Evolutionary conservation across 2,888 invertebrate genomes (phyloP).

Genomic region (Acrobasis suavella): DNA sequence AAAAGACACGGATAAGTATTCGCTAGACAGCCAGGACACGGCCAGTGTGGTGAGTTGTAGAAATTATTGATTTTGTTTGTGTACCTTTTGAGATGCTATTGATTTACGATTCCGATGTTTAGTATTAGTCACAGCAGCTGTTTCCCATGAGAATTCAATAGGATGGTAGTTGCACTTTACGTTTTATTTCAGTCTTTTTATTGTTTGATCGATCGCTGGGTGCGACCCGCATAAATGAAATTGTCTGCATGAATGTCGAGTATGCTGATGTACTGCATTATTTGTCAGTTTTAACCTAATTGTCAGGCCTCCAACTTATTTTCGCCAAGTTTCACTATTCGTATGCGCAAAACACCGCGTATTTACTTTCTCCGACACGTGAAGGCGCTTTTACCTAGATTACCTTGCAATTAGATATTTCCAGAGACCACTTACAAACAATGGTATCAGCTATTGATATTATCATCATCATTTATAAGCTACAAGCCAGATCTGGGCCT

Average conservation of each 20-base stretch:
- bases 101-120: conserved; percentile 51
- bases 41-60: conserved; percentile 77
- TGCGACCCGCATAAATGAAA: not conserved
- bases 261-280: conserved; percentile 20
- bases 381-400: conserved; percentile 25
- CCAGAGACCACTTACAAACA: not conserved
- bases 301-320: conserved; percentile 13
- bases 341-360: conserved; percentile 19
- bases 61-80: conserved; percentile 78
- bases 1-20: conserved; percentile 77
- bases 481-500: no score
- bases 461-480: no score
- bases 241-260: not conserved
- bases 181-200: not conserved
- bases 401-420: conserved; percentile 8
- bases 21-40: conserved; percentile 78
- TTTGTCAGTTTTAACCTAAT: conserved; percentile 17
- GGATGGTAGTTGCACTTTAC: not conserved
- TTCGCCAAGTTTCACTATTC: conserved; percentile 13
- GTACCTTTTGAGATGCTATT: conserved; percentile 65
- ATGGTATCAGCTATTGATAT: not conserved
- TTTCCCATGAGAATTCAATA: conserved; percentile 12
- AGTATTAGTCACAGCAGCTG: conserved; percentile 37
- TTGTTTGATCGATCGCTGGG: conserved; percentile 1
- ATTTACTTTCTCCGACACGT: conserved; percentile 28